Base-by-base conservation (phyloP, 2,113 vertebrate genomes). In the Xerus inauris region DNA sequence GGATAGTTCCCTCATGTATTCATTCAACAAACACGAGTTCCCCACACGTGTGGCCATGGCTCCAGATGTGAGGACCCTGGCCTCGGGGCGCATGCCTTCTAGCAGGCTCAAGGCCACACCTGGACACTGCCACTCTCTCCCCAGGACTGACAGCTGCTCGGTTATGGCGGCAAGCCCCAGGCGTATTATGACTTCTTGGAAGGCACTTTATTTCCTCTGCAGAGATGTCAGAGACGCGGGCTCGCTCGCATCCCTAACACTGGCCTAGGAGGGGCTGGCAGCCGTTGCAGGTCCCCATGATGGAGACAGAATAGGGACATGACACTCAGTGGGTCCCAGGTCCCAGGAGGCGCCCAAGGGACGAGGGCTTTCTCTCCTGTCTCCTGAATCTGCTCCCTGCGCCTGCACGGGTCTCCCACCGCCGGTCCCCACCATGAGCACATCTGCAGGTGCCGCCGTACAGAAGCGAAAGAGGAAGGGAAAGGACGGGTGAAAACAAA, bases 401-500 rank as follows among this genome's bases (percentile, higher is more conserved):
- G 75, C 51, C 51, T 57, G 64, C 49, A 42, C 45, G 20, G 51
- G 71, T 30, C 72, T 40, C 57, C 65, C 65, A 35, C 42, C 73
- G 51, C 65, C 76, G n/a, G n/a, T 91, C 72, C 35, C 40, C 16
- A 57, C 45, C 81, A 51, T 38, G 57, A 89, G 96, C 59, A 57
- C 32, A 49, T 40, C 81, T 77, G 8, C 2, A 30, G 40, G 11
- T 16, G 40, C 26, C 28, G 75, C 8, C 16, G 73, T 87, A n/a
- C 26, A 89, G 87, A 95, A 94, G 82, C 87, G 89, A 88, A 91
- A 95, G 76, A 17, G 26, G 94, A 92, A 96, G 81, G 45, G 69
- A 77, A 67, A 95, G 59, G 11, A 1, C 69, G 42, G 3, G 20
- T 45, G 54, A 75, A 91, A 90, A 67, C 49, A 69, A 88, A 85